These are phyloP conservation scores for Colinus virginianus DNA, from an alignment of 2,113 vertebrate genomes.

Conservation along the genomic window DNA sequence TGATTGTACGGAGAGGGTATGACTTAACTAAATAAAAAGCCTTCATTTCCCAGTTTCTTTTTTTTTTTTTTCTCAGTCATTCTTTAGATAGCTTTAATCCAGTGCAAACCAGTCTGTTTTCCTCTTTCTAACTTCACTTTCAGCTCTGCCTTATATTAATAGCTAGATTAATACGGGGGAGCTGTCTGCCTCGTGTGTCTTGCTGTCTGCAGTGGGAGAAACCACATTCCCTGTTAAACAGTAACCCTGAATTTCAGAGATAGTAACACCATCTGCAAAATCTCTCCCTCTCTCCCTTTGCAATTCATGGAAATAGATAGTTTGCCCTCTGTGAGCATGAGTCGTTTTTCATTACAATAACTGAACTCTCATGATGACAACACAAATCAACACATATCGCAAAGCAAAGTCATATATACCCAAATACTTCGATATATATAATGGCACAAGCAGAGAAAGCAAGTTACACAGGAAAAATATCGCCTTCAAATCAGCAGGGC, in stretches of 20 bases:
- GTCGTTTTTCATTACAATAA: not conserved
- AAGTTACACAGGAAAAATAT: not conserved
- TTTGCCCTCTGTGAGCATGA: not conserved
- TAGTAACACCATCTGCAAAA: constrained; percentile 26
- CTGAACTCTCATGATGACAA: constrained; percentile 20
- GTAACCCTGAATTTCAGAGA: not conserved
- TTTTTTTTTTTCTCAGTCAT: not conserved
- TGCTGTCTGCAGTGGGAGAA: not conserved
- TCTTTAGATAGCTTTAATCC: not conserved
- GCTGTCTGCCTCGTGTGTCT: not conserved
- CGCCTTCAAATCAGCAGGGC: not conserved
- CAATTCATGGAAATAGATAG: not conserved
- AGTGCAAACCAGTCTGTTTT: not conserved
- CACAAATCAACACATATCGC: not conserved
- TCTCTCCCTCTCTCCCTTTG: not conserved
- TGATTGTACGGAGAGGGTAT: not conserved
- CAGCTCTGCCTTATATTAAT: not conserved
- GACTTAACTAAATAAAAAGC: not conserved
- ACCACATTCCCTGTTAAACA: not conserved
- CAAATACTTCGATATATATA: not conserved
- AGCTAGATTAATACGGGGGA: not conserved
- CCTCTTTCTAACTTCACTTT: not conserved
- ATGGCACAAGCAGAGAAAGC: not conserved
- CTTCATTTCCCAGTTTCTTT: not conserved
- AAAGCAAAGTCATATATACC: not conserved